Conservation (phyloP, 2,113 vertebrate species). For the Xenus cinereus region DNA sequence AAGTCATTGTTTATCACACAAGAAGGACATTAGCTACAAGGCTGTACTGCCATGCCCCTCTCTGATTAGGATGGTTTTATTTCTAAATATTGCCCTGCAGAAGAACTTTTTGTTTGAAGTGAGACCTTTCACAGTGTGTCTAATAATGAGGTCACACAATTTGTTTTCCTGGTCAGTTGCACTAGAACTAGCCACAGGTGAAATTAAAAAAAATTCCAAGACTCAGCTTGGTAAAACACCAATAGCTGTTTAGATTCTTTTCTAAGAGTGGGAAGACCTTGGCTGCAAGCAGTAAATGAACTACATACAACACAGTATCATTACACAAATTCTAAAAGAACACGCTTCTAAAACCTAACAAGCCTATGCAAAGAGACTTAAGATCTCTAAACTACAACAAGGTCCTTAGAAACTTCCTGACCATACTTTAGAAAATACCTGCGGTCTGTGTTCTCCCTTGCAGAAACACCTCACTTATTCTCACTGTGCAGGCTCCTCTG, state of each 20-base stretch:
- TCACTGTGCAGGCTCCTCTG: background rate
- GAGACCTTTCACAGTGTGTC: background rate
- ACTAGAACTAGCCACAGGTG: background rate
- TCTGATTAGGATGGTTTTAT: background rate
- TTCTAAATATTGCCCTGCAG: background rate
- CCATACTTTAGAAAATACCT: background rate
- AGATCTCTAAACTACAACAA: accelerated
- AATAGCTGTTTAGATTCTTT: background rate
- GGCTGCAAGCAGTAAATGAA: background rate
- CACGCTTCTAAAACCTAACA: background rate
- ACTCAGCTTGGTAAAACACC: background rate
- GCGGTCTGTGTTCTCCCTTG: background rate
- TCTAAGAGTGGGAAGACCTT: accelerated
- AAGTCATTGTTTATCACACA: conserved; percentile 9
- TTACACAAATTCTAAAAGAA: background rate
- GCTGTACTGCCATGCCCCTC: background rate
- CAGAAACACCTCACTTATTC: background rate
- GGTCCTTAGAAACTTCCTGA: background rate
- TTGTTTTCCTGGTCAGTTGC: background rate
- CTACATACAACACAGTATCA: background rate
- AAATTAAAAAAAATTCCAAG: background rate
- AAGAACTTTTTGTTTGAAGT: background rate
- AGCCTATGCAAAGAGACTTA: background rate
- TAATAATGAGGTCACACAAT: background rate
- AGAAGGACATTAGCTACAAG: background rate